Evolutionary conservation across 2,113 vertebrate species (phyloP).

Genomic region (Megalops atlanticus): DNA sequence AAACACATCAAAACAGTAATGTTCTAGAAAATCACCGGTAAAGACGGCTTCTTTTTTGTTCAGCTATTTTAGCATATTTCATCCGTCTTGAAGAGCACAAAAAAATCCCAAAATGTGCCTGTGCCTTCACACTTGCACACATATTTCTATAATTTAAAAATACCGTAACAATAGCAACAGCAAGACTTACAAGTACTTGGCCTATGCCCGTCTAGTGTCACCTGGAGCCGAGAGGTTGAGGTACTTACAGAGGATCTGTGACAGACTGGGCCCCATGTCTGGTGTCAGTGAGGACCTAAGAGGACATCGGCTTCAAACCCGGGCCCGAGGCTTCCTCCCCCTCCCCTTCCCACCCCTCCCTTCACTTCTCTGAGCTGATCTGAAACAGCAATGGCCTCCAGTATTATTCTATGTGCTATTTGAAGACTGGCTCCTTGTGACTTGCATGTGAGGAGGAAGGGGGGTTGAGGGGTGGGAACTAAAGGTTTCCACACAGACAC

Average conservation of each 20-base stretch:
- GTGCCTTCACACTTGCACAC: background rate
- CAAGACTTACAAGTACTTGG: too few species aligned
- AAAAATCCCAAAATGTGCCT: too few species aligned
- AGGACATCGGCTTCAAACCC: background rate
- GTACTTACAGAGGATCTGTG: background rate
- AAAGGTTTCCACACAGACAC: too few species aligned
- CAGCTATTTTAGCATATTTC: background rate
- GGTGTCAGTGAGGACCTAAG: background rate
- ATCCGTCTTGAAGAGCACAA: background rate
- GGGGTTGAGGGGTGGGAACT: too few species aligned
- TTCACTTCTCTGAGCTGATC: too few species aligned
- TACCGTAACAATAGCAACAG: background rate
- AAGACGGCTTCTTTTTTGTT: too few species aligned
- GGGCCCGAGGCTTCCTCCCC: background rate
- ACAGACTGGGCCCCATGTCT: background rate
- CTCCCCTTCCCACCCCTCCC: background rate
- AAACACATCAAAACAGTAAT: background rate
- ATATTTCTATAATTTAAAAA: background rate
- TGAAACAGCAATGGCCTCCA: too few species aligned
- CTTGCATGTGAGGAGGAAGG: too few species aligned
- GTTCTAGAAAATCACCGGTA: background rate
- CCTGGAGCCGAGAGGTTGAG: too few species aligned
- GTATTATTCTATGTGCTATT: too few species aligned
- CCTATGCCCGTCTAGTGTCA: too few species aligned
- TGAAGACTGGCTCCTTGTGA: too few species aligned